These are phyloP conservation scores for Macrobrachium rosenbergii DNA, from an alignment of 1,140 invertebrate species.

Conservation along the genomic window DNA sequence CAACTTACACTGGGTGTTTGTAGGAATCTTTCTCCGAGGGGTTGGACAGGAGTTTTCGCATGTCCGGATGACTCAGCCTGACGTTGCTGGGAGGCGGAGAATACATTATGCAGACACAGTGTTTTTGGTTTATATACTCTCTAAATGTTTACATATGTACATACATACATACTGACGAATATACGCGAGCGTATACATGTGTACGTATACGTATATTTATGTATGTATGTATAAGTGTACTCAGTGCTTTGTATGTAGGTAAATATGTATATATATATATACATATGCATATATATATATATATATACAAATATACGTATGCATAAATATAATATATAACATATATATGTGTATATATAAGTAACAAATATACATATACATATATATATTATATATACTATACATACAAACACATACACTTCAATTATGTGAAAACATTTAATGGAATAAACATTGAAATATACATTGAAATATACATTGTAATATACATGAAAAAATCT, in stretches of 20 bases:
- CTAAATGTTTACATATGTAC: neutral
- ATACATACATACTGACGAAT: neutral
- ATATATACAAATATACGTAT: neutral
- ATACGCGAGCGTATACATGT: neutral
- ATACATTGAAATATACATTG: neutral
- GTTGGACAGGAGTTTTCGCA: slow-evolving; percentile 22
- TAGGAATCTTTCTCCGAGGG: slow-evolving; percentile 37
- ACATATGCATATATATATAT: neutral
- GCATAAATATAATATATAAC: no score
- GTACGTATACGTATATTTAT: slow-evolving; percentile 1
- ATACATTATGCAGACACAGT: neutral
- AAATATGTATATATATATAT: neutral
- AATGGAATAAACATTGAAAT: neutral
- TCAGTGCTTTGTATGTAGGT: neutral
- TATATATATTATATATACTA: slow-evolving; percentile 12
- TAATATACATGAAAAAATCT: neutral
- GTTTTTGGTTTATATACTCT: neutral
- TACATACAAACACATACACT: slow-evolving; percentile 4
- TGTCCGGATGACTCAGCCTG: slow-evolving; percentile 27
- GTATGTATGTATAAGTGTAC: neutral
- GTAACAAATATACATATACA: neutral
- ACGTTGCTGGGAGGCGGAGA: slow-evolving; percentile 4
- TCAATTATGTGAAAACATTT: no score
- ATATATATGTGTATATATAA: neutral
- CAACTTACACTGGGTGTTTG: slow-evolving; percentile 36